Conservation (phyloP, 1,140 invertebrate species). For the Drosophila fuyamai region DNA sequence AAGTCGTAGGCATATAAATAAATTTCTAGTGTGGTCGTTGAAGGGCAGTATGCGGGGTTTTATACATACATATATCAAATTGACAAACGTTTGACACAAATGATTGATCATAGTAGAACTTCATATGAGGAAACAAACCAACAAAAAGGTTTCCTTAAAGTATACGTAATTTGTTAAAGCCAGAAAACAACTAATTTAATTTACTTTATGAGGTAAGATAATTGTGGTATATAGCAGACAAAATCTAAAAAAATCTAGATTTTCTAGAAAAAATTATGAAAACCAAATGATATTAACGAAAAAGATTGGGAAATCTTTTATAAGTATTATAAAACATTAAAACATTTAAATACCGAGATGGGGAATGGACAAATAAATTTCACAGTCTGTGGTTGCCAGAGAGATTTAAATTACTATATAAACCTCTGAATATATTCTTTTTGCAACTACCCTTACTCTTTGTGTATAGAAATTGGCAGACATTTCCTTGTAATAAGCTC, state of each 20-base stretch:
- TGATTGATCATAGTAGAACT: slow-evolving; percentile 33
- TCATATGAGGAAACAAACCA: slow-evolving; percentile 15
- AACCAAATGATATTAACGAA: no score
- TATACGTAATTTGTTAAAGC: neutral
- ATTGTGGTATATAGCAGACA: neutral
- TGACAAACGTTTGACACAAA: slow-evolving; percentile 37
- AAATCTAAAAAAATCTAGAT: no score
- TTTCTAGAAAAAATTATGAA: no score
- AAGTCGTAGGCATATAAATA: slow-evolving; percentile 13
- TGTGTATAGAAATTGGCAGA: no score
- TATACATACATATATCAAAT: slow-evolving; percentile 19
- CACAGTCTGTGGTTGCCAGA: no score
- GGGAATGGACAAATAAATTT: no score
- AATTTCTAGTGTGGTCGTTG: slow-evolving; percentile 7
- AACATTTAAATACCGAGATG: no score
- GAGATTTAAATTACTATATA: no score
- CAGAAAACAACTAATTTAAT: neutral
- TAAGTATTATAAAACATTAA: no score
- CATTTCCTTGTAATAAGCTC: neutral
- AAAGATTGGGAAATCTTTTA: no score
- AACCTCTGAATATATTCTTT: no score
- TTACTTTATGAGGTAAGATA: neutral
- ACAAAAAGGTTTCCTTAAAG: slow-evolving; percentile 2
- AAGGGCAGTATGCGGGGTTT: neutral
- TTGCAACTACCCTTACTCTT: no score